These are phyloP conservation scores for Dasypus novemcinctus DNA, from an alignment of 2,113 vertebrate genomes.

Conservation along the genomic window DNA sequence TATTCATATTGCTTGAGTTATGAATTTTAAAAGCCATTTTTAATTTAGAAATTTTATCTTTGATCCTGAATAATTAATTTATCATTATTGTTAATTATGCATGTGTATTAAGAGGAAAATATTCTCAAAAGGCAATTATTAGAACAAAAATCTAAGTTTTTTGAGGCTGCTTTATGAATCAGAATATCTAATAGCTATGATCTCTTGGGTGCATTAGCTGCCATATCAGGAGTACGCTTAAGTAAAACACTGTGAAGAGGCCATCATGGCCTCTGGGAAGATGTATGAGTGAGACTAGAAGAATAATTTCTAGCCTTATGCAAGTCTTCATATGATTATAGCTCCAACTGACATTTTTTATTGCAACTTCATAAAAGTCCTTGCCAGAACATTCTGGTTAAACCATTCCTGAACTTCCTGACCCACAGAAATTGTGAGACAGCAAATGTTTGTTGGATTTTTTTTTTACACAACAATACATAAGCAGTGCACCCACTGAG, in stretches of 20 bases:
- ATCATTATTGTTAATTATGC: slow-evolving; percentile 23
- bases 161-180: not conserved
- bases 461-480: not conserved
- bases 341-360: not conserved
- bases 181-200: not conserved
- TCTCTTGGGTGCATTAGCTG: not conserved
- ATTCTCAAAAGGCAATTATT: slow-evolving; percentile 26
- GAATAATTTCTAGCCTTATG: not conserved
- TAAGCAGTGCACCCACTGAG: not conserved
- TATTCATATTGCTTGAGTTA: slow-evolving; percentile 34
- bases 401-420: no score
- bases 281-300: not conserved
- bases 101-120: not conserved
- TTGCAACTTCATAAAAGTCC: not conserved
- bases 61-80: slow-evolving; percentile 27
- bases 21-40: not conserved
- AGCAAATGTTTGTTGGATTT: not conserved
- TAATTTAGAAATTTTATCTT: slow-evolving; percentile 40
- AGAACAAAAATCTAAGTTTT: slow-evolving; percentile 27
- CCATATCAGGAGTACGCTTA: not conserved
- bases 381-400: no score
- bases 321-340: not conserved
- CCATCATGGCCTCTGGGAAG: not conserved
- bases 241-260: not conserved
- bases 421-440: no score